A percentile compares a stretch with the other conserved stretches of the same genome.
These are phyloP conservation scores for Erythrolamprus reginae DNA, from an alignment of 2,113 vertebrate genomes.

Conservation along the genomic window DNA sequence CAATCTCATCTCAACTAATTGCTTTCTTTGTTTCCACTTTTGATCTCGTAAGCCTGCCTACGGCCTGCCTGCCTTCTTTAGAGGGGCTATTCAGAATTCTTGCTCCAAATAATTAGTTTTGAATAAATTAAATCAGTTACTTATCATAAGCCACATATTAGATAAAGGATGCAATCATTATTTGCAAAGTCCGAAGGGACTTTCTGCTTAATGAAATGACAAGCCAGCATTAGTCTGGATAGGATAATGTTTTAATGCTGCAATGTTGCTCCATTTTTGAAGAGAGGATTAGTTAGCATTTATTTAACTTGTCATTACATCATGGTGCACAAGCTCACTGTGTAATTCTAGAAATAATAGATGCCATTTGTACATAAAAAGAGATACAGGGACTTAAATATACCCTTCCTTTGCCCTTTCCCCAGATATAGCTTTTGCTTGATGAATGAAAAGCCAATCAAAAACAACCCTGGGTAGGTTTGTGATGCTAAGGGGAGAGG, in stretches of 20 bases:
- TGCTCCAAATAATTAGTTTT: background rate
- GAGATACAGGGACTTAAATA: slow-evolving; percentile 49
- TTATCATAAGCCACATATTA: slow-evolving; percentile 22
- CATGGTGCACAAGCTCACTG: slow-evolving; percentile 54
- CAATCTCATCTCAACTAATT: background rate
- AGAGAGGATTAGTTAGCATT: slow-evolving; percentile 53
- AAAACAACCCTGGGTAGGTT: slow-evolving; percentile 35
- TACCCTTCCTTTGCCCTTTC: slow-evolving; percentile 41
- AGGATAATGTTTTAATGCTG: slow-evolving; percentile 42
- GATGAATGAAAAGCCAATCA: slow-evolving; percentile 55
- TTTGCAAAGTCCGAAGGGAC: slow-evolving; percentile 15
- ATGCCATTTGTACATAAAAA: slow-evolving; percentile 55
- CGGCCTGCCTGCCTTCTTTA: background rate
- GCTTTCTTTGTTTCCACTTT: background rate
- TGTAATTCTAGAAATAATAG: slow-evolving; percentile 63
- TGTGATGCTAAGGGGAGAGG: slow-evolving; percentile 27
- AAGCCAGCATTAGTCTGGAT: slow-evolving; percentile 40
- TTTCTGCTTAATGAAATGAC: slow-evolving; percentile 24
- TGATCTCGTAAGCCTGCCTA: background rate
- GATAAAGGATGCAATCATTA: slow-evolving; percentile 31
- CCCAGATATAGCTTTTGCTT: slow-evolving; percentile 50
- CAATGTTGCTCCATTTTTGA: slow-evolving; percentile 41
- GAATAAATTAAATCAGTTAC: slow-evolving; percentile 24
- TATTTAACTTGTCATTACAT: slow-evolving; percentile 66
- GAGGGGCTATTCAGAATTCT: background rate